Evolutionary conservation across 2,888 invertebrate genomes (phyloP).

Genomic region (Punctoribates punctum): DNA sequence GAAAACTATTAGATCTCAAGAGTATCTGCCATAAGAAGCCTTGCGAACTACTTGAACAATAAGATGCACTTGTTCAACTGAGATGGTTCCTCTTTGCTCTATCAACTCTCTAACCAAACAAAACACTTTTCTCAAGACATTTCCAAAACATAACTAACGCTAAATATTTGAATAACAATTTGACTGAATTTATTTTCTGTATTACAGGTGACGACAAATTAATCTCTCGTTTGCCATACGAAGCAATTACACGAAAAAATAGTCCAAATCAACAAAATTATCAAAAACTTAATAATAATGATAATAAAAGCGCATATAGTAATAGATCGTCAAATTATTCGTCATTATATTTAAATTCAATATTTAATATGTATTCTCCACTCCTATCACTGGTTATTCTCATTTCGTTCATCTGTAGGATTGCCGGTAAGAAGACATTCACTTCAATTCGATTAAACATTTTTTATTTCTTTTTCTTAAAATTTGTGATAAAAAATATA

Average conservation of each 20-base stretch:
- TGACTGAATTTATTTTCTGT: background rate
- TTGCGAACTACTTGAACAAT: conserved; percentile 21
- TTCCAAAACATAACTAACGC: background rate
- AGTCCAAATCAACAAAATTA: conserved; percentile 15
- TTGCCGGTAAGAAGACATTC: conserved; percentile 45
- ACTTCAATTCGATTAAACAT: background rate
- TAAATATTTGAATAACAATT: too few relatives aligned
- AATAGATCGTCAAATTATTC: conserved; percentile 13
- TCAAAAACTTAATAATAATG: background rate
- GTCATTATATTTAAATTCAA: conserved; percentile 16
- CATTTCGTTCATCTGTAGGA: conserved; percentile 45
- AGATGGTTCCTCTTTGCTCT: background rate
- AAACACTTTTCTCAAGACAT: background rate
- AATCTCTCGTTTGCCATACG: conserved; percentile 22
- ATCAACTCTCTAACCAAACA: background rate
- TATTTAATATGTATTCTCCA: conserved; percentile 46
- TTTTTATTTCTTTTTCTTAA: background rate
- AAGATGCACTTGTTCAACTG: conserved; percentile 35
- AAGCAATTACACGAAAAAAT: conserved; percentile 5
- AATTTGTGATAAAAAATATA: background rate
- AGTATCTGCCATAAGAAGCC: conserved; percentile 3
- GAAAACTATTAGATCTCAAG: too few relatives aligned
- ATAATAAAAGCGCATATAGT: background rate
- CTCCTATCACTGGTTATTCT: conserved; percentile 45
- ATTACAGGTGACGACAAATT: background rate